These are phyloP conservation scores for Styela plicata DNA, from an alignment of 23 tunicate genomes.

Conservation along the genomic window DNA sequence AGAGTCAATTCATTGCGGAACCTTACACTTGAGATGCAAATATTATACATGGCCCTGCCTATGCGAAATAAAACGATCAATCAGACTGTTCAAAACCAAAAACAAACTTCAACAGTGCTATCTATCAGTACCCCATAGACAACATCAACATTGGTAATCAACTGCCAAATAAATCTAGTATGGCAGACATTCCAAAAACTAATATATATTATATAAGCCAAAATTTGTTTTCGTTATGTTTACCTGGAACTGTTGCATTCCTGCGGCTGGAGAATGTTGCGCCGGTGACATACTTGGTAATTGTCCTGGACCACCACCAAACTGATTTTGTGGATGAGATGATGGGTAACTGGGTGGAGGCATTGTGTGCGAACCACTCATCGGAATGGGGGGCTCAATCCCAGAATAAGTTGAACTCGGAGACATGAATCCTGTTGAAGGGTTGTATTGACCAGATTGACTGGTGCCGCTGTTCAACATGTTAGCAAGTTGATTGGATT, in stretches of 20 bases:
- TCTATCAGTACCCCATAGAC: no score
- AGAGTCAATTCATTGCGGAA: no score
- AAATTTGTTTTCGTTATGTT: not conserved
- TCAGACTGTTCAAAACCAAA: no score
- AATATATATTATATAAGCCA: no score
- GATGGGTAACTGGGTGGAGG: slow-evolving; percentile 32
- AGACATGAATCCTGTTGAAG: not conserved
- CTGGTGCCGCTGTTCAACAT: not conserved
- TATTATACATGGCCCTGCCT: no score
- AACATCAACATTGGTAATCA: no score
- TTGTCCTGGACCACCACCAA: not conserved
- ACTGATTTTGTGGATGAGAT: not conserved
- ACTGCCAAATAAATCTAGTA: no score
- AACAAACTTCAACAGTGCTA: no score
- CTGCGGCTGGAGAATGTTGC: slow-evolving; percentile 1
- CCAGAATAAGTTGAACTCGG: slow-evolving; percentile 1
- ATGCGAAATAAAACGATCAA: no score
- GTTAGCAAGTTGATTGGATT: not conserved
- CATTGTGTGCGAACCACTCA: slow-evolving; percentile 12
- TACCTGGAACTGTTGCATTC: slow-evolving; percentile 6
- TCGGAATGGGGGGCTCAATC: slow-evolving; percentile 4
- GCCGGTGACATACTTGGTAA: slow-evolving; percentile 14
- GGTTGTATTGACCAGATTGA: not conserved
- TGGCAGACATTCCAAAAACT: no score
- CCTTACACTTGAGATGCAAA: no score